A percentile compares a stretch with the other conserved stretches of the same genome.
phyloP scores from a whole-genome alignment of 2,888 invertebrate genomes.

The Acanthosepion lycidas region DNA sequence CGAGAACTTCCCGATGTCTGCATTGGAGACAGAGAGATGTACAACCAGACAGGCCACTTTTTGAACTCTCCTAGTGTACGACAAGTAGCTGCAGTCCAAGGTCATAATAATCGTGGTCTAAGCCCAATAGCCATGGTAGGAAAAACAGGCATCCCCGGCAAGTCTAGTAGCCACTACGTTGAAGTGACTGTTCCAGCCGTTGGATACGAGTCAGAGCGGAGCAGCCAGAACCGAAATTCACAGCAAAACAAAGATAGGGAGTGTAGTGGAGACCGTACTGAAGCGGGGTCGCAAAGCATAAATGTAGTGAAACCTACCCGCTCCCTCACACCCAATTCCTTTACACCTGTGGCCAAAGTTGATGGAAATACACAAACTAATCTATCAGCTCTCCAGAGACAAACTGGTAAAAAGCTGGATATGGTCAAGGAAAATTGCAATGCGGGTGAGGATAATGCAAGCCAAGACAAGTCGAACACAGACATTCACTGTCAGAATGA shows the following conservation, averaged over 20 bases:
- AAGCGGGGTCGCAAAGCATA: constrained; percentile 61
- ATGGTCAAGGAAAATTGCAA: constrained; percentile 55
- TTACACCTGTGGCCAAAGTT: constrained; percentile 57
- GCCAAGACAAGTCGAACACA: not conserved
- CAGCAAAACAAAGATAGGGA: constrained; percentile 49
- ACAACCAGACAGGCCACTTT: not conserved
- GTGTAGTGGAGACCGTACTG: constrained; percentile 48
- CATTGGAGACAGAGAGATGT: not conserved
- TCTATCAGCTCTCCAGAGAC: constrained; percentile 65
- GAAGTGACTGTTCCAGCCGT: constrained; percentile 47
- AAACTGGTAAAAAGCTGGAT: constrained; percentile 59
- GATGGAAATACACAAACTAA: constrained; percentile 67
- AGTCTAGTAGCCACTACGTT: constrained; percentile 44
- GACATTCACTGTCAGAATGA: constrained; percentile 56
- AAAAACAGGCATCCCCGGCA: constrained; percentile 41
- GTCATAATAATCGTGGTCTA: constrained; percentile 35
- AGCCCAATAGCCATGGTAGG: constrained; percentile 42
- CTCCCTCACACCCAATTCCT: constrained; percentile 57
- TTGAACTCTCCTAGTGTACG: constrained; percentile 40
- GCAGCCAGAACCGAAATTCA: constrained; percentile 51
- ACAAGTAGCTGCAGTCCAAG: constrained; percentile 45
- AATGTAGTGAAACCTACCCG: constrained; percentile 69
- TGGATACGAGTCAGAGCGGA: constrained; percentile 48
- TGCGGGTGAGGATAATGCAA: constrained; percentile 49
- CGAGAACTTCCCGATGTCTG: not conserved